Percentiles rank a stretch among this genome's conserved stretches.
Evolutionary conservation across 2,113 vertebrate genomes (phyloP).

Genomic region (Addax nasomaculatus): DNA sequence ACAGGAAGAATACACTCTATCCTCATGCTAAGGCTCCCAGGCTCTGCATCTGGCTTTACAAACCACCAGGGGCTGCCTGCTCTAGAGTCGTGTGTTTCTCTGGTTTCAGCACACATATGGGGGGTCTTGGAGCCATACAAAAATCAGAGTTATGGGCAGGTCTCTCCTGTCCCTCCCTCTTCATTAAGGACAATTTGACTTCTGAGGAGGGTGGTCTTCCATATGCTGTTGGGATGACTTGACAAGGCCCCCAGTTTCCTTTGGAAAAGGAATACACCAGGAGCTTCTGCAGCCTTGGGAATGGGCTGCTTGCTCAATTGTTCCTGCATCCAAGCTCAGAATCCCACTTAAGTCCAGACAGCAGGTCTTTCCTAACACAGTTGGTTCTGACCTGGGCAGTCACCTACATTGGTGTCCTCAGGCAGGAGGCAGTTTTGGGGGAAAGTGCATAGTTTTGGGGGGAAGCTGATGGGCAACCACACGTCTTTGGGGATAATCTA

Average conservation of each 20-base stretch:
- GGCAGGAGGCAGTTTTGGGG: neutral
- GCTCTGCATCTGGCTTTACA: neutral
- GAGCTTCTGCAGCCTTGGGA: neutral
- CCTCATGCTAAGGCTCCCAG: neutral
- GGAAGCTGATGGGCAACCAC: neutral
- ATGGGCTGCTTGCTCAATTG: neutral
- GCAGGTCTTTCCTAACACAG: neutral
- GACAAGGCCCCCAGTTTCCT: neutral
- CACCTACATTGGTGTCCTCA: neutral
- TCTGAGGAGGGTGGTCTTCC: neutral
- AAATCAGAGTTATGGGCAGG: neutral
- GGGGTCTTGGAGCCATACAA: neutral
- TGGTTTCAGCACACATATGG: neutral
- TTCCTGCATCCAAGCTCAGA: neutral
- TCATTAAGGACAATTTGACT: conserved; percentile 11
- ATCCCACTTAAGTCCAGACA: neutral
- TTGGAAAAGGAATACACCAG: neutral
- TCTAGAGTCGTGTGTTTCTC: neutral
- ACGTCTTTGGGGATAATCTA: neutral
- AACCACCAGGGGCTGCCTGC: neutral
- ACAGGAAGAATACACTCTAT: neutral
- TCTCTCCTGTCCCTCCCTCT: neutral
- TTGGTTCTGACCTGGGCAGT: neutral
- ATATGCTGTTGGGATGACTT: neutral
- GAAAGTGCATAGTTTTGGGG: neutral